These are phyloP conservation scores for Mycetomoellerius zeteki DNA, from an alignment of 1,140 invertebrate species.

Conservation along the genomic window DNA sequence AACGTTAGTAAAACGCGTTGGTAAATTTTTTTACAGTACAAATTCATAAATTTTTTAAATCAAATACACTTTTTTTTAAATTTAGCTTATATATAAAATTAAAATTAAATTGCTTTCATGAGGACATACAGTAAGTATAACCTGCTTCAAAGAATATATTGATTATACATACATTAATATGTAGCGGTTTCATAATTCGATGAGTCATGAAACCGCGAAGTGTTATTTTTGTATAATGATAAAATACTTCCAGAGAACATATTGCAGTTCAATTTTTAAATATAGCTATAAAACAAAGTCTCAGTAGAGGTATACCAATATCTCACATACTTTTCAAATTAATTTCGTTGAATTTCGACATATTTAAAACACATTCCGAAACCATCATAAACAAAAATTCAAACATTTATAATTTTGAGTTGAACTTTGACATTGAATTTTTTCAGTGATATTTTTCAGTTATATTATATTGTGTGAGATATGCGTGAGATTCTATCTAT, in stretches of 20 bases:
- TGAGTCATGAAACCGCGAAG: neutral
- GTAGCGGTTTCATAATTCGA: too few relatives aligned
- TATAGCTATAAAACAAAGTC: neutral
- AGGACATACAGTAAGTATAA: neutral
- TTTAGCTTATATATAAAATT: neutral
- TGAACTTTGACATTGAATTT: slow-evolving; percentile 8
- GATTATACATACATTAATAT: too few relatives aligned
- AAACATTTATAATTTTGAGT: neutral
- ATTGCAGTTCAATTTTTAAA: neutral
- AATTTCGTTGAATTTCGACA: slow-evolving; percentile 53
- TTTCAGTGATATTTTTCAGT: slow-evolving; percentile 11
- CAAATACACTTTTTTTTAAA: neutral
- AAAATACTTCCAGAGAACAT: neutral
- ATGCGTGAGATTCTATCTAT: neutral
- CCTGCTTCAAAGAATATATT: neutral
- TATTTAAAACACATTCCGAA: slow-evolving; percentile 50
- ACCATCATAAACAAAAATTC: slow-evolving; percentile 6
- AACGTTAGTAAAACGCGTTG: neutral
- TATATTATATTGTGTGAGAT: neutral
- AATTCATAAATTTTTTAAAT: neutral
- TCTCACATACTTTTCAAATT: neutral
- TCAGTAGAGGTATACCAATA: neutral
- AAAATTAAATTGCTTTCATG: neutral
- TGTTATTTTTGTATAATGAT: slow-evolving; percentile 1
- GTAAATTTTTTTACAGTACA: neutral